A percentile compares a stretch with the other conserved stretches of the same genome.
These are phyloP conservation scores for Drosophila asahinai DNA, from an alignment of 1,140 invertebrate genomes.

Conservation along the genomic window DNA sequence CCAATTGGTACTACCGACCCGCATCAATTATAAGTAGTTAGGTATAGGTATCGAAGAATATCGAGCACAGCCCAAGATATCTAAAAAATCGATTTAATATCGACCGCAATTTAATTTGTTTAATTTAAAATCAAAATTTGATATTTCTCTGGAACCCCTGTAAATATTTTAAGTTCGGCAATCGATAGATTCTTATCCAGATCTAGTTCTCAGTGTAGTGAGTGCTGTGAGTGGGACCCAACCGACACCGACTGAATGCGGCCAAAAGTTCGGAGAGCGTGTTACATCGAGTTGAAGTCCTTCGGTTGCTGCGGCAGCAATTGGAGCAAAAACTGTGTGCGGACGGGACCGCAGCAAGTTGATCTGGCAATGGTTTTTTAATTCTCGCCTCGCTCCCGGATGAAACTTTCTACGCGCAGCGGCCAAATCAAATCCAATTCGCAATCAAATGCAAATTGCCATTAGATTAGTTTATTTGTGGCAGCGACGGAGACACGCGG, in stretches of 20 bases:
- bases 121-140: neutral
- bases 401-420: conserved; percentile 56
- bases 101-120: neutral
- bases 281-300: conserved; percentile 57
- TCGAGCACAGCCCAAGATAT: neutral
- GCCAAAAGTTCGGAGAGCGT: conserved; percentile 56
- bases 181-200: neutral
- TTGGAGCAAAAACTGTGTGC: conserved; percentile 49
- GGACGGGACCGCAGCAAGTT: conserved; percentile 62
- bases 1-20: no score
- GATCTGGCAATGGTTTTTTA: conserved; percentile 43
- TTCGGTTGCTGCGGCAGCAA: conserved; percentile 39
- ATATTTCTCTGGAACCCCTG: neutral
- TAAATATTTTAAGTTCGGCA: neutral
- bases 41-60: no score
- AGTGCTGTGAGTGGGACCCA: neutral
- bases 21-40: no score
- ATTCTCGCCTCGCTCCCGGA: conserved; percentile 22
- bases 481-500: conserved; percentile 40
- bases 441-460: conserved; percentile 82
- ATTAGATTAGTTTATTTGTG: conserved; percentile 82
- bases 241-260: conserved; percentile 49
- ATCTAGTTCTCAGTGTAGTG: neutral
- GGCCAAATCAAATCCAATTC: conserved; percentile 75
- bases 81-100: neutral